Conservation (phyloP, 2,888 invertebrate genomes). For the Tricholauxania praeusta region DNA sequence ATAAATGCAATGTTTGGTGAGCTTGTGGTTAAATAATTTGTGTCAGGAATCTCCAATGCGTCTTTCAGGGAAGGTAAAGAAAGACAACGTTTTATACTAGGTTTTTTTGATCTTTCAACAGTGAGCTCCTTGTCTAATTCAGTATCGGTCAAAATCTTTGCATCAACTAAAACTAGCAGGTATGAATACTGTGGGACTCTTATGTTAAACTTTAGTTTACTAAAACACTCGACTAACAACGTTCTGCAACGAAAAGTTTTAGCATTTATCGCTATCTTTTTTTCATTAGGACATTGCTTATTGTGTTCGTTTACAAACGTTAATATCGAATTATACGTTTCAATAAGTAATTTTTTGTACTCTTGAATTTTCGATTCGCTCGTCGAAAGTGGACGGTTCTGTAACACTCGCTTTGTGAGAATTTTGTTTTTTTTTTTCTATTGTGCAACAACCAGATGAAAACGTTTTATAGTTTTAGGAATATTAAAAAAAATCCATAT, state of each 20-base stretch:
- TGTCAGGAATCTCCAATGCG: background rate
- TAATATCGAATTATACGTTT: background rate
- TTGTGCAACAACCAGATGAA: background rate
- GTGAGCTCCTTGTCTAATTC: no score
- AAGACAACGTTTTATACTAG: background rate
- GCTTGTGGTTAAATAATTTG: background rate
- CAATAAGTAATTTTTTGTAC: background rate
- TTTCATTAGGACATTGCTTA: background rate
- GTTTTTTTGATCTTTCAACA: no score
- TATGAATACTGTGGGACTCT: conserved; percentile 19
- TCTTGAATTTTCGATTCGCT: background rate
- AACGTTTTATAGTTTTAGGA: background rate
- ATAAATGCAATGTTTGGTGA: background rate
- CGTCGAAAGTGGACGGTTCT: background rate
- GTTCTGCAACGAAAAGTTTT: conserved; percentile 14
- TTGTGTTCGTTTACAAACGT: background rate
- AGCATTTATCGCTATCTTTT: background rate
- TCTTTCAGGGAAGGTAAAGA: background rate
- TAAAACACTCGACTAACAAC: conserved; percentile 23
- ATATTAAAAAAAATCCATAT: no score
- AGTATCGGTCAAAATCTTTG: background rate
- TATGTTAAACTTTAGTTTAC: conserved; percentile 23
- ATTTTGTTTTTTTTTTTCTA: conserved; percentile 4
- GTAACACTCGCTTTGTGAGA: background rate
- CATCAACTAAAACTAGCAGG: conserved; percentile 12